A percentile compares a stretch with the other conserved stretches of the same genome.
phyloP scores from a whole-genome alignment of 2,797 vertebrate genomes.

The Tiaroga cobitis region DNA sequence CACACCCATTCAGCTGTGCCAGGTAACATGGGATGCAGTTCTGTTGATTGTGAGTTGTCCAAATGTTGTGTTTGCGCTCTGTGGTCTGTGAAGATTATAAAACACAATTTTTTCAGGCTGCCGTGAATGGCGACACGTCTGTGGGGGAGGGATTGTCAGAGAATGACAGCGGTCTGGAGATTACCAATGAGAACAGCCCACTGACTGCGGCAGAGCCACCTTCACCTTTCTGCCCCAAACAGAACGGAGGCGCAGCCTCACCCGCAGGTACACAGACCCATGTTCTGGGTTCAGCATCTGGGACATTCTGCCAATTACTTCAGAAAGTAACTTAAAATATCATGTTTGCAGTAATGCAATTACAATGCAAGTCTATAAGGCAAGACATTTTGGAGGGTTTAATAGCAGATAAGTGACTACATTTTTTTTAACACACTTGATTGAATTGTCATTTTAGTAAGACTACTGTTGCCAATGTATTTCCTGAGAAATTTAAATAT shows the following conservation, averaged over 20 bases:
- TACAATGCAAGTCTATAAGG: neutral
- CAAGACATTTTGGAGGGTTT: neutral
- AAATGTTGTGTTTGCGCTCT: neutral
- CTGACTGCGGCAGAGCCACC: conserved; percentile 77
- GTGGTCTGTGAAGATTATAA: neutral
- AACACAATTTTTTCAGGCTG: conserved; percentile 64
- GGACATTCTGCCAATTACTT: neutral
- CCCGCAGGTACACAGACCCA: conserved; percentile 70
- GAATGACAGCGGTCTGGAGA: conserved; percentile 76
- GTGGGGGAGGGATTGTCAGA: conserved; percentile 72
- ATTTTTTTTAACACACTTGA: neutral
- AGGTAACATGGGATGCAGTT: neutral
- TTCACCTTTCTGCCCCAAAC: conserved; percentile 80
- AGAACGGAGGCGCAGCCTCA: conserved; percentile 75
- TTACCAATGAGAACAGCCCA: conserved; percentile 80
- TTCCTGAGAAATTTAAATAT: neutral
- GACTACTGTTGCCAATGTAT: neutral
- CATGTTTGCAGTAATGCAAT: neutral
- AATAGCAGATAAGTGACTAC: neutral
- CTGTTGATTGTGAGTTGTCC: neutral
- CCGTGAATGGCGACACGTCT: conserved; percentile 71
- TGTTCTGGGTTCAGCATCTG: neutral
- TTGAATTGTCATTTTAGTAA: neutral
- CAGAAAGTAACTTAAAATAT: neutral
- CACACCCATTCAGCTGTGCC: neutral